Conservation (phyloP, 2,113 vertebrate species). For the Pungitius pungitius region DNA sequence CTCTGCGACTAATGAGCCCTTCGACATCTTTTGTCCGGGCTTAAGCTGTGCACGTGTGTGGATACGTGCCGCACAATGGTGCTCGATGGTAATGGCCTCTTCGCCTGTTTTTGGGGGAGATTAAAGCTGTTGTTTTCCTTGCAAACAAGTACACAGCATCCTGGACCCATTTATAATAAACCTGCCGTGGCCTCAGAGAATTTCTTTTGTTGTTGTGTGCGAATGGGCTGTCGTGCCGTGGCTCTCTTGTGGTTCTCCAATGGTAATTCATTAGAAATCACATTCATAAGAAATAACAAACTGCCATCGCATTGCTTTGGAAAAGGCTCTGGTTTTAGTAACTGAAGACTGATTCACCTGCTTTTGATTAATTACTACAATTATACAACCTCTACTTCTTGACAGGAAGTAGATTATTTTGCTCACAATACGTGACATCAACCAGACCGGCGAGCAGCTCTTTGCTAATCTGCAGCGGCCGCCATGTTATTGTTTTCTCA, state of each 20-base stretch:
- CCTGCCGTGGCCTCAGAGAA: background rate
- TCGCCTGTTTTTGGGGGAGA: constrained; percentile 64
- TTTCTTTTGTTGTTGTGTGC: constrained; percentile 29
- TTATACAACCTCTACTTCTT: constrained; percentile 59
- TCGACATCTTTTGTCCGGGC: constrained; percentile 69
- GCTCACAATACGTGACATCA: constrained; percentile 15
- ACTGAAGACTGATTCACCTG: constrained; percentile 47
- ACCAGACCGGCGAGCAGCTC: constrained; percentile 10
- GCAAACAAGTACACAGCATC: constrained; percentile 50
- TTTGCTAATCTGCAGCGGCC: constrained; percentile 44
- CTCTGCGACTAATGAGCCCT: constrained; percentile 75
- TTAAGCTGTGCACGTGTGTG: constrained; percentile 43
- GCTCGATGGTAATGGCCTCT: constrained; percentile 60
- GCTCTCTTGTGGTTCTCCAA: constrained; percentile 19
- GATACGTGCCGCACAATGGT: constrained; percentile 35
- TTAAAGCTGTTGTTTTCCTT: constrained; percentile 65
- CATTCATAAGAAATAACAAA: constrained; percentile 14
- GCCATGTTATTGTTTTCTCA: constrained; percentile 34
- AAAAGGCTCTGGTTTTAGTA: constrained; percentile 28
- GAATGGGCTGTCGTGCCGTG: constrained; percentile 22
- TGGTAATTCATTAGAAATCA: constrained; percentile 24
- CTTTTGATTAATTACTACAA: constrained; percentile 59
- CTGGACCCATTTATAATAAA: constrained; percentile 45
- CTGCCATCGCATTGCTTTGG: constrained; percentile 4
- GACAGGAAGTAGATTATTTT: constrained; percentile 49